Conservation (phyloP, 2,797 vertebrate species). For the Gymnothorax javanicus region DNA sequence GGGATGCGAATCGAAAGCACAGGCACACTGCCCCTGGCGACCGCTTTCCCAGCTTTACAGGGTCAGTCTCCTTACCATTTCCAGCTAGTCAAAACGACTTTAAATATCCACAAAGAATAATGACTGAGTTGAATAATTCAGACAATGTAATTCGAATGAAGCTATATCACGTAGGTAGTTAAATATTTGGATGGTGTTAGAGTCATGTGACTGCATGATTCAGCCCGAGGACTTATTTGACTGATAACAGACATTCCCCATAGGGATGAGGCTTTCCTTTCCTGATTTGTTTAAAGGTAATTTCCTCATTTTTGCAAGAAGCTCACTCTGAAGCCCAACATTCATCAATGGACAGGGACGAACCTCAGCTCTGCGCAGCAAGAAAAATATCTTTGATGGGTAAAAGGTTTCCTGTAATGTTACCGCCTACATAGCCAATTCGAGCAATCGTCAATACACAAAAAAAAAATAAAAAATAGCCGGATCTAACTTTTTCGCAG, state of each 20-base stretch:
- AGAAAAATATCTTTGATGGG: no score
- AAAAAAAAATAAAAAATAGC: no score
- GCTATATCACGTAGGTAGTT: background rate
- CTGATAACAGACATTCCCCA: background rate
- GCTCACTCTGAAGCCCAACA: background rate
- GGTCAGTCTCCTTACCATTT: background rate
- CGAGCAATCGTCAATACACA: no score
- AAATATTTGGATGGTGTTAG: background rate
- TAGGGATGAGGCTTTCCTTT: background rate
- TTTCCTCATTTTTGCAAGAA: background rate
- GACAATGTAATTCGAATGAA: background rate
- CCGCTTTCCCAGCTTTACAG: background rate
- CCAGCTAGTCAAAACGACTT: background rate
- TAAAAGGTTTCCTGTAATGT: no score
- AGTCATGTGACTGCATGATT: background rate
- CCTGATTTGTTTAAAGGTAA: background rate
- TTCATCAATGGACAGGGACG: no score
- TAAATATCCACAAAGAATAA: background rate
- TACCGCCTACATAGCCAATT: no score
- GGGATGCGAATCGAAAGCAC: background rate
- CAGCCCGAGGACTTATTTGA: background rate
- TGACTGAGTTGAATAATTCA: constrained; percentile 4
- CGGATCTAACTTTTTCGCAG: no score
- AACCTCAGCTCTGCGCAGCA: no score
- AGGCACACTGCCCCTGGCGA: background rate